Evolutionary conservation across 2,797 vertebrate genomes (phyloP).

Genomic region (Coendou prehensilis): DNA sequence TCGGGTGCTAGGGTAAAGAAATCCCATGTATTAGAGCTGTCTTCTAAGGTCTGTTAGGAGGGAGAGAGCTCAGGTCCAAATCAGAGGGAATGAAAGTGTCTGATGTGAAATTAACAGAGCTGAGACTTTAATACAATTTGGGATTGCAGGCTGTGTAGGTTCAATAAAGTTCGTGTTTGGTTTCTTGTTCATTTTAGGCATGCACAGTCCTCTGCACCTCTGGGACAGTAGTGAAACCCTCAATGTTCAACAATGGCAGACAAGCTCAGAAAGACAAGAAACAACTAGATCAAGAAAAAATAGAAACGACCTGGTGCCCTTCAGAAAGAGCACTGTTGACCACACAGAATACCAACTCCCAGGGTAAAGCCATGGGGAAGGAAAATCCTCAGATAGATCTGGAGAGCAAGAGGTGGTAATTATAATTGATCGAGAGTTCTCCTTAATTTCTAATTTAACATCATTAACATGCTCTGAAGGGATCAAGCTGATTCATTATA

Average conservation of each 20-base stretch:
- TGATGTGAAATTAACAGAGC: background rate
- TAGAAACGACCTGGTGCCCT: background rate
- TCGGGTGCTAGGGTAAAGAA: background rate
- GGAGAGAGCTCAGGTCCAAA: background rate
- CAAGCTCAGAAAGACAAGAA: background rate
- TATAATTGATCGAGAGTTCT: background rate
- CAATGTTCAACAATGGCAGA: background rate
- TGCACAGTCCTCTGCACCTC: background rate
- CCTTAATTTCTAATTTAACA: background rate
- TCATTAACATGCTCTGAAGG: background rate
- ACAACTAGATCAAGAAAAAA: background rate
- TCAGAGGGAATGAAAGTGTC: accelerated
- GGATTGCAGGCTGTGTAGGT: background rate
- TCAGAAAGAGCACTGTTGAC: background rate
- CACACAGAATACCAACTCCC: too few species aligned
- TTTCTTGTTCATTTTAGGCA: background rate
- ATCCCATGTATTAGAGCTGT: background rate
- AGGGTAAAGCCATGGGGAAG: background rate
- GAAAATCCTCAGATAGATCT: background rate
- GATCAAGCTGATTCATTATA: background rate
- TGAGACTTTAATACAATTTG: background rate
- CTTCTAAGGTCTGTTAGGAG: background rate
- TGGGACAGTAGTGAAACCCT: too few species aligned
- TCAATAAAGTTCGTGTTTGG: background rate
- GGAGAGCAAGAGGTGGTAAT: background rate